Evolutionary conservation across 2,797 vertebrate species (phyloP).

Genomic region (Holocentrus rufus): DNA sequence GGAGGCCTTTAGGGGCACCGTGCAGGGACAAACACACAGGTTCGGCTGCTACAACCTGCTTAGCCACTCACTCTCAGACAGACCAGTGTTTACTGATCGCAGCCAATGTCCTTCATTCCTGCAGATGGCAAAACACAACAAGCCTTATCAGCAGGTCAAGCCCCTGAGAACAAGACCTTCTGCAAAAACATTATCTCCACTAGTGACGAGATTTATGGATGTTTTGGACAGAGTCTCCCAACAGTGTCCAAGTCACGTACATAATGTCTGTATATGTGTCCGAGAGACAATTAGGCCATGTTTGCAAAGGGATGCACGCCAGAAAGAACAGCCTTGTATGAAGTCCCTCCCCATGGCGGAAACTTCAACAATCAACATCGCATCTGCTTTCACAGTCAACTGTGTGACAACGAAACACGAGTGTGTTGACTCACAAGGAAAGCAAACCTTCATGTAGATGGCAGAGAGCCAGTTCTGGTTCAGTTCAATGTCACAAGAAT

Average conservation of each 20-base stretch:
- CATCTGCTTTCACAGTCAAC: not conserved
- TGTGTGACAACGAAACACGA: not conserved
- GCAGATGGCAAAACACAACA: conserved; percentile 29
- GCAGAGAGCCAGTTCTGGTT: conserved; percentile 39
- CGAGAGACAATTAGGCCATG: not conserved
- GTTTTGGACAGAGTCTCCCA: conserved; percentile 30
- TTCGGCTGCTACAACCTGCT: conserved; percentile 66
- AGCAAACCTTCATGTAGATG: conserved; percentile 18
- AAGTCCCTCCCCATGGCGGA: not conserved
- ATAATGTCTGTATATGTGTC: conserved; percentile 9
- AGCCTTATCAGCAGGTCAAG: conserved; percentile 62
- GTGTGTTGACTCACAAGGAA: not conserved
- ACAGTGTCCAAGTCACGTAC: conserved; percentile 14
- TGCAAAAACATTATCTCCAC: conserved; percentile 54
- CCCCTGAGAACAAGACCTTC: conserved; percentile 24
- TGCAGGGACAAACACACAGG: conserved; percentile 57
- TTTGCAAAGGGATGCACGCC: not conserved
- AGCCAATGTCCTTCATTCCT: conserved; percentile 56
- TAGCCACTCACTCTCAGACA: conserved; percentile 45
- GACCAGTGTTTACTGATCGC: conserved; percentile 53
- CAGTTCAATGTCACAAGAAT: conserved; percentile 59
- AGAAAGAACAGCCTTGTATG: conserved; percentile 5
- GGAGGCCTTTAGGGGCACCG: conserved; percentile 61
- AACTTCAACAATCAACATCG: not conserved
- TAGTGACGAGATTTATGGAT: conserved; percentile 19